Evolutionary conservation across 1,140 invertebrate species (phyloP).

Genomic region (Adelges cooleyi): DNA sequence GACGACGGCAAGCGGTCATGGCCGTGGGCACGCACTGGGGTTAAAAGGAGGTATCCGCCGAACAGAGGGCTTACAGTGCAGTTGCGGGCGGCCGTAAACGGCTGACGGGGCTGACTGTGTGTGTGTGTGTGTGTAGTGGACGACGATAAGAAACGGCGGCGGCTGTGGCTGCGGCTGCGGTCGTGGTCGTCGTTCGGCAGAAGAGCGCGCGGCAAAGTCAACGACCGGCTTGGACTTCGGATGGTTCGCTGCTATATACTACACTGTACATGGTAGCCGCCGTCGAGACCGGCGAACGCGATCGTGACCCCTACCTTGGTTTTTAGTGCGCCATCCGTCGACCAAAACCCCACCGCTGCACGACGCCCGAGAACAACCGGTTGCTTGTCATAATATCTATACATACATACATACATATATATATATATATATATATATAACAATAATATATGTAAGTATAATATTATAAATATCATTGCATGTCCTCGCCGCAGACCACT

Average conservation of each 20-base stretch:
- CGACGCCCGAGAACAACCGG: background rate
- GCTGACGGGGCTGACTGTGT: background rate
- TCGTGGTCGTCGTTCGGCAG: no score
- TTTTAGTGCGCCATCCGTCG: background rate
- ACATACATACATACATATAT: no score
- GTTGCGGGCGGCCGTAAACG: no score
- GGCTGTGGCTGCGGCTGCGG: no score
- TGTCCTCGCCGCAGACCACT: no score
- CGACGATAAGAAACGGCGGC: background rate
- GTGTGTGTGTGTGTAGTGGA: background rate
- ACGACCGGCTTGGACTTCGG: constrained; percentile 27
- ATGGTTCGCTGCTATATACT: background rate
- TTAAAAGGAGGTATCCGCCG: no score
- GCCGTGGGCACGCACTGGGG: no score
- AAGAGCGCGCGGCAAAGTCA: background rate
- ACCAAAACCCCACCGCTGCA: constrained; percentile 5
- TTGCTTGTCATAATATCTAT: no score
- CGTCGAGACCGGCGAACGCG: background rate
- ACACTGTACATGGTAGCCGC: background rate
- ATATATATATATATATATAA: no score
- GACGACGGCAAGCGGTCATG: background rate
- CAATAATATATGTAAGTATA: no score
- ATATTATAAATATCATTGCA: no score
- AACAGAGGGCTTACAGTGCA: no score
- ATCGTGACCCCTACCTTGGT: constrained; percentile 20